Evolutionary conservation across 2,113 vertebrate genomes (phyloP), one percentile per base, ranked within the genome.

Genomic region (Tachycineta bicolor): DNA sequence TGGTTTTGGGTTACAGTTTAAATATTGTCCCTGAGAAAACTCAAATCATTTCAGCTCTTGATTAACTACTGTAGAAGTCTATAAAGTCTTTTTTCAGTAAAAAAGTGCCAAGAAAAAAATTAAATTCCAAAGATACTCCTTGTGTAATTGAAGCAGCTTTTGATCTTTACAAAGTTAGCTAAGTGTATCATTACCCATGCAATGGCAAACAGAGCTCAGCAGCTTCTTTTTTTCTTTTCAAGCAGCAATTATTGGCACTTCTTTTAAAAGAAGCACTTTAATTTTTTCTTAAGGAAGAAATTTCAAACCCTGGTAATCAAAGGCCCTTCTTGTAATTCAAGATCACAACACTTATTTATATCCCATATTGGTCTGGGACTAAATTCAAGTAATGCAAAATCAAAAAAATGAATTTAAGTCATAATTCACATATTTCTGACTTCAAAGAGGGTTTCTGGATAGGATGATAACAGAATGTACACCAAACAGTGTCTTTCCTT

Each of bases 61-160:
- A 24, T 69, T 81, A 90, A 87, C 43, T 53, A 18, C 81, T 50
- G 50, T 11, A 82, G 64, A 92, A 89, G 37, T 47, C n/a, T 74
- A 65, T 70, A 93, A 83, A 25, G 18, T 69, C 67, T 90, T 67
- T 43, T 80, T 83, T 73, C 67, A 73, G 55, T 80, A 46, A 80
- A 77, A 93, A 80, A 63, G 63, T 49, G 58, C 62, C 26, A 82
- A 89, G 74, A 83, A 87, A 83, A 83, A 90, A 93, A 81, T 22
- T 76, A 46, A 76, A 70, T 64, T 90, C 91, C 63, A 90, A 65
- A 87, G 63, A 76, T 89, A 55, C 43, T 71, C 80, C 73, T 46
- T 87, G 19, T 78, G 53, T 69, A 95, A 89, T n/a, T 93, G 89
- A 94, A 93, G 59, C 62, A 79, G 84, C 70, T 89, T 96, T 94